Percentiles rank a stretch among this genome's conserved stretches.
Conservation (phyloP, 2,888 invertebrate genomes). For the Tanytarsus gracilentus region DNA sequence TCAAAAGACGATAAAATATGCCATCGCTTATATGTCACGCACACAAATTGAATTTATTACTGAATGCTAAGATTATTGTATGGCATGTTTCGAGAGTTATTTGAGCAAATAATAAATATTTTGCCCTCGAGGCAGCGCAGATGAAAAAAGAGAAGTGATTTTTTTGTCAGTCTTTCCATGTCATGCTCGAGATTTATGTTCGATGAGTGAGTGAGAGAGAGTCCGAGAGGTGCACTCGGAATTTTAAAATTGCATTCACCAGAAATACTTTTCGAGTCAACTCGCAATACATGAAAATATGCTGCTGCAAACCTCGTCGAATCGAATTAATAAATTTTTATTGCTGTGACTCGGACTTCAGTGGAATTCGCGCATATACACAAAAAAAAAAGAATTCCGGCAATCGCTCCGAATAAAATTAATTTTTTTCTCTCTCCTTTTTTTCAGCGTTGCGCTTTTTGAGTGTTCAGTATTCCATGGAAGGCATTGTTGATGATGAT, state of each 20-base stretch:
- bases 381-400: too few relatives aligned
- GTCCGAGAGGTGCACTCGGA: conserved; percentile 15
- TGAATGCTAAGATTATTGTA: conserved; percentile 16
- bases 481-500: conserved; percentile 17
- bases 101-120: conserved; percentile 11
- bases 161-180: background rate
- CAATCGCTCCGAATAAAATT: conserved; percentile 3
- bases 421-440: background rate
- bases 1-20: conserved; percentile 21
- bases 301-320: conserved; percentile 17
- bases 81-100: conserved; percentile 20
- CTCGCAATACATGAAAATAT: background rate
- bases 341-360: conserved; percentile 1
- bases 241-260: conserved; percentile 2
- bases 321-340: conserved; percentile 19
- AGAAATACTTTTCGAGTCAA: too few relatives aligned
- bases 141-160: background rate
- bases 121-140: background rate
- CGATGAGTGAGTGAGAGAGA: too few relatives aligned
- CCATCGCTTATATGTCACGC: conserved; percentile 19
- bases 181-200: too few relatives aligned
- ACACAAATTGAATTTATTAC: conserved; percentile 21
- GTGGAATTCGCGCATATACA: background rate
- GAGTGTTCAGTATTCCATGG: conserved; percentile 1
- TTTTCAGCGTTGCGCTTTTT: conserved; percentile 1